Conservation (phyloP, 2,113 vertebrate species). For the Todiramphus saurophagus region DNA sequence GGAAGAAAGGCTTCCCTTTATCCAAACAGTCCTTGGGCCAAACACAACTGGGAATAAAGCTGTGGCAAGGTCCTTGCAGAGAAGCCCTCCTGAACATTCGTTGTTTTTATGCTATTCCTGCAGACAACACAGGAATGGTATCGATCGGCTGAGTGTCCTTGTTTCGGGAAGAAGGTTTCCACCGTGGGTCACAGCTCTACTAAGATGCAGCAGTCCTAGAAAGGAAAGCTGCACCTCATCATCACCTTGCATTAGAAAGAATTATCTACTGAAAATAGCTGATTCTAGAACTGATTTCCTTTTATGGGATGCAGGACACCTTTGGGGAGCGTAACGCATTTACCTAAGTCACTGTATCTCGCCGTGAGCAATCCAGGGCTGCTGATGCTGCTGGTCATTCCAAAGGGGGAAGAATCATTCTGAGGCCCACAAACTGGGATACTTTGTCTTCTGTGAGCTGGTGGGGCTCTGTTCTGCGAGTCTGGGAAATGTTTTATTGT, state of each 20-base stretch:
- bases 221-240: not conserved
- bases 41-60: not conserved
- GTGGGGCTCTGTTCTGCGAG: conserved; percentile 76
- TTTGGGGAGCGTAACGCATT: not conserved
- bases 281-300: not conserved
- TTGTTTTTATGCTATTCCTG: not conserved
- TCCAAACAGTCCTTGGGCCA: not conserved
- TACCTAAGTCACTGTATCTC: conserved; percentile 73
- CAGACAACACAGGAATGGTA: not conserved
- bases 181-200: accelerated
- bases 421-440: conserved; percentile 84
- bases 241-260: not conserved
- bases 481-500: conserved; percentile 88
- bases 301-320: not conserved
- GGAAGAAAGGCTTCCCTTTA: not conserved
- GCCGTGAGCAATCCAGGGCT: conserved; percentile 80
- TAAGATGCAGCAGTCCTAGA: not conserved
- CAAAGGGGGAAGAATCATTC: conserved; percentile 72
- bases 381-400: conserved; percentile 84
- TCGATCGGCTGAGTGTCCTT: not conserved
- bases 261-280: not conserved
- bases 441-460: conserved; percentile 84
- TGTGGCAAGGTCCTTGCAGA: not conserved
- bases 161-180: not conserved
- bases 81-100: not conserved